These are phyloP conservation scores for Anoncus sp. DNA, from an alignment of 2,888 invertebrate genomes.

Conservation along the genomic window DNA sequence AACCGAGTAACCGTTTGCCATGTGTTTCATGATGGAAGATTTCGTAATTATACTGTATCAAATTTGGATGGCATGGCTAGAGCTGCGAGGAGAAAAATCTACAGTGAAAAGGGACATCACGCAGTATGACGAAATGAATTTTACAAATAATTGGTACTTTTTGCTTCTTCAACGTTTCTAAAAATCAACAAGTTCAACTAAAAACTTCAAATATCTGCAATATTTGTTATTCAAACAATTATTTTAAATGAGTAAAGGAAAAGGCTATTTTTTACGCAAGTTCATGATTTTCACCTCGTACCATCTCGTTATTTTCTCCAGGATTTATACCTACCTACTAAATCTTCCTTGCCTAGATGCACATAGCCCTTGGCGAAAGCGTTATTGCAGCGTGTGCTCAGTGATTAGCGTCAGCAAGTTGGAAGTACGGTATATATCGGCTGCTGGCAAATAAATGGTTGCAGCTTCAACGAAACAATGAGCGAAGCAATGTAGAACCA, in stretches of 20 bases:
- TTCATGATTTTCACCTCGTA: slow-evolving; percentile 19
- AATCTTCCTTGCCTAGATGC: slow-evolving; percentile 43
- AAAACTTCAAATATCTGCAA: not conserved
- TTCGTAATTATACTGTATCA: not conserved
- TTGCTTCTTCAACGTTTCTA: not conserved
- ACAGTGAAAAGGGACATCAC: too few relatives aligned
- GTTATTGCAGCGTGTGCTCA: slow-evolving; percentile 44
- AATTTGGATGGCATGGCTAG: not conserved
- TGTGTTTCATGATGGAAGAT: not conserved
- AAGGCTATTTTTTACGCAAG: slow-evolving; percentile 8
- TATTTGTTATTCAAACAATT: slow-evolving; percentile 12
- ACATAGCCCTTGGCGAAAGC: slow-evolving; percentile 32
- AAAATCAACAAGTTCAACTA: not conserved
- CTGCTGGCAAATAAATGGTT: not conserved
- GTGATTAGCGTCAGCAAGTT: slow-evolving; percentile 52
- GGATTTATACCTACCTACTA: slow-evolving; percentile 28
- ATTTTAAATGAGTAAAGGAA: not conserved
- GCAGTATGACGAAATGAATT: not conserved
- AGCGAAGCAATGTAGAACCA: not conserved
- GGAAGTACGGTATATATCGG: slow-evolving; percentile 21
- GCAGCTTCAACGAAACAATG: not conserved
- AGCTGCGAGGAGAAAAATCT: too few relatives aligned
- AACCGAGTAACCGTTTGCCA: not conserved
- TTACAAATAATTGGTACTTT: not conserved
- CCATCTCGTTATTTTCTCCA: slow-evolving; percentile 29